Conservation (phyloP, 2,888 invertebrate species). For the Busseola fusca region DNA sequence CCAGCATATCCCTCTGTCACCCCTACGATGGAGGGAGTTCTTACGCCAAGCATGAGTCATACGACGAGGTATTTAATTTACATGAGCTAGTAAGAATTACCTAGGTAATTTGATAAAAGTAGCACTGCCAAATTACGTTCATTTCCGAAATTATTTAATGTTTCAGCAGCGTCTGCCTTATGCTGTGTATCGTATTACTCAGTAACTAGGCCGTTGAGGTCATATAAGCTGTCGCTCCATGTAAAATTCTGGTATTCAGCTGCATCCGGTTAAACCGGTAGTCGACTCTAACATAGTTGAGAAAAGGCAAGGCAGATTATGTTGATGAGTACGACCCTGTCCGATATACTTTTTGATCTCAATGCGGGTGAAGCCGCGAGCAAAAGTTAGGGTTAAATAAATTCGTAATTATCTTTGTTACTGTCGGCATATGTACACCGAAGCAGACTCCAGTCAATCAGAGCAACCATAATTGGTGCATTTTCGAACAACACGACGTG, state of each 20-base stretch:
- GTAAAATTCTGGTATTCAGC: background rate
- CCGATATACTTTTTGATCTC: too few relatives aligned
- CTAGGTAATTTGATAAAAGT: background rate
- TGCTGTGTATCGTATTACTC: background rate
- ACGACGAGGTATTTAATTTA: conserved; percentile 1
- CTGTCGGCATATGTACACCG: too few relatives aligned
- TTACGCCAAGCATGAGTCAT: conserved; percentile 6
- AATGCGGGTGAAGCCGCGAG: too few relatives aligned
- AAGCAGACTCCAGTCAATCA: background rate
- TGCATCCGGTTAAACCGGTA: background rate
- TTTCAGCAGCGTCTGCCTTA: background rate
- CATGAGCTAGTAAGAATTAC: conserved; percentile 12
- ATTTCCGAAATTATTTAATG: background rate
- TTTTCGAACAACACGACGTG: background rate
- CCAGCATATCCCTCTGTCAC: too few relatives aligned
- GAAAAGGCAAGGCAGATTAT: background rate
- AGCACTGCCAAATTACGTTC: background rate
- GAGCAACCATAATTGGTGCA: background rate
- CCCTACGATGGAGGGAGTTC: too few relatives aligned
- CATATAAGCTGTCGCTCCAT: background rate
- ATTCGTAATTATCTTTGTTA: background rate
- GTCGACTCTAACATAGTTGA: background rate
- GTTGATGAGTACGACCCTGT: background rate
- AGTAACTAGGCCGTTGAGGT: background rate
- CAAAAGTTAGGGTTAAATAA: background rate